Evolutionary conservation across 2,113 vertebrate genomes (phyloP).

Genomic region (Rana temporaria): DNA sequence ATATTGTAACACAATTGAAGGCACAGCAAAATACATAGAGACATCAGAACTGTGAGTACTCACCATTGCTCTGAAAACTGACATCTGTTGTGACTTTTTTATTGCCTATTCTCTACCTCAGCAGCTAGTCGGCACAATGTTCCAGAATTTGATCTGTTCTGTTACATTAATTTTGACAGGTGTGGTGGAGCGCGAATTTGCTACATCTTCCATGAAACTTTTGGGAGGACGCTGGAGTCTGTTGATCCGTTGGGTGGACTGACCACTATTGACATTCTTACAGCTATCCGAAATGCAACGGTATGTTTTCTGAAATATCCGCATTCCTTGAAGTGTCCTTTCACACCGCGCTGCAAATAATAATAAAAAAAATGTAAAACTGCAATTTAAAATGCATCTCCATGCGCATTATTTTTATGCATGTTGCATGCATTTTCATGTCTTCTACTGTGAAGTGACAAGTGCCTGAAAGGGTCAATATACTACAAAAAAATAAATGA

Average conservation of each 20-base stretch:
- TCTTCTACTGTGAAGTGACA: too few species aligned
- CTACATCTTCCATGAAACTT: slow-evolving; percentile 98
- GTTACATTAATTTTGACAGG: slow-evolving; percentile 68
- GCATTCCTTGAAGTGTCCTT: too few species aligned
- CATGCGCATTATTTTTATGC: too few species aligned
- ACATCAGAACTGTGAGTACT: slow-evolving; percentile 92
- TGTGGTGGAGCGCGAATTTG: slow-evolving; percentile 97
- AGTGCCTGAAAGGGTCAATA: too few species aligned
- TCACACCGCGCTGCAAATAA: too few species aligned
- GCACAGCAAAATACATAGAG: slow-evolving; percentile 98
- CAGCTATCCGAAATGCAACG: slow-evolving; percentile 97
- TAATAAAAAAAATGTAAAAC: too few species aligned
- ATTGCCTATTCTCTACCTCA: not conserved
- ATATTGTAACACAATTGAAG: slow-evolving; percentile 98
- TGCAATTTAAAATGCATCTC: too few species aligned
- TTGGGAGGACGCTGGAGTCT: slow-evolving; percentile 95
- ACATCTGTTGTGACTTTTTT: not conserved
- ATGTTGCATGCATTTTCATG: too few species aligned
- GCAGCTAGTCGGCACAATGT: too few species aligned
- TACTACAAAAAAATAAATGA: too few species aligned
- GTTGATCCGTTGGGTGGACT: slow-evolving; percentile 95
- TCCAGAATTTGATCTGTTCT: too few species aligned
- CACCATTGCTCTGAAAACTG: not conserved
- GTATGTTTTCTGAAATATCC: slow-evolving; percentile 73
- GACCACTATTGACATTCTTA: slow-evolving; percentile 96